Conservation (phyloP, 2,888 invertebrate genomes). For the Tenthredo mesomela region DNA sequence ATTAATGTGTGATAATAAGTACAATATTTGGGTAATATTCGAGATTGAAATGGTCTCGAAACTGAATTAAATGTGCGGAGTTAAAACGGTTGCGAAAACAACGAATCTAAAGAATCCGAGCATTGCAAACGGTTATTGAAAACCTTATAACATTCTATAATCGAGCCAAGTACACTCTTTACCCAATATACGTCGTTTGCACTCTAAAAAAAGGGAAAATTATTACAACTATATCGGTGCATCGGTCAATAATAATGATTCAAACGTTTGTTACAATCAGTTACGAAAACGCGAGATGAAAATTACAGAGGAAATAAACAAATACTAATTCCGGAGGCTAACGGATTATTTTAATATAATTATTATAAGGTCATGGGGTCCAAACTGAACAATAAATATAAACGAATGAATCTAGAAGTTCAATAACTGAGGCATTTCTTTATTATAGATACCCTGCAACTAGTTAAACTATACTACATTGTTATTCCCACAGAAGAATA, state of each 20-base stretch:
- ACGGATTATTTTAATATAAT: constrained; percentile 20
- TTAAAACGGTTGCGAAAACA: background rate
- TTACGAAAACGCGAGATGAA: background rate
- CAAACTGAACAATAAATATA: constrained; percentile 11
- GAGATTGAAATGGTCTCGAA: background rate
- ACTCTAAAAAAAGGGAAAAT: background rate
- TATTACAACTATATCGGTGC: background rate
- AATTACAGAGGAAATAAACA: background rate
- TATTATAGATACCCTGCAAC: background rate
- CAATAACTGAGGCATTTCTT: background rate
- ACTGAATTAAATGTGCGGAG: background rate
- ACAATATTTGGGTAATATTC: background rate
- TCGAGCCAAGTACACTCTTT: background rate
- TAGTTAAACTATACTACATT: background rate
- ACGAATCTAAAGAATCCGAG: background rate
- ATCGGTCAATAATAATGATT: constrained; percentile 9
- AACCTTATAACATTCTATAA: background rate
- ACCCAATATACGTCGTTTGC: background rate
- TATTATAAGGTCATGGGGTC: constrained; percentile 26
- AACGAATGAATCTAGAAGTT: background rate
- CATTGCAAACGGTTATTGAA: background rate
- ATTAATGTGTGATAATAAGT: constrained; percentile 1
- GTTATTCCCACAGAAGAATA: background rate
- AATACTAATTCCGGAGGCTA: background rate
- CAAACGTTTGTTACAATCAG: background rate